phyloP scores from a whole-genome alignment of 2,888 invertebrate species.

The Eupithecia subfuscata region DNA sequence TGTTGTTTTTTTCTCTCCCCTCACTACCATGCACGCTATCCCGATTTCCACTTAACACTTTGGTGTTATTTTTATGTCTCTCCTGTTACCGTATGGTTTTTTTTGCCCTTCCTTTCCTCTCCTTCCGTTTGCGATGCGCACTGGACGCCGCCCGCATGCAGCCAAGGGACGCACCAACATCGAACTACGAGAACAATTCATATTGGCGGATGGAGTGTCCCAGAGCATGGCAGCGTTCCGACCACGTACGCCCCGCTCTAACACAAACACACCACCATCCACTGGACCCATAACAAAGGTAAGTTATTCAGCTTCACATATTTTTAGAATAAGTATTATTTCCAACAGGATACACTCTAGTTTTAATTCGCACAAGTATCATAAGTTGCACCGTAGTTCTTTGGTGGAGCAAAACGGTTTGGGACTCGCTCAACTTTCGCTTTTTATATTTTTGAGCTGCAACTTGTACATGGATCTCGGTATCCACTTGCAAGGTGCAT shows the following conservation, averaged over 20 bases:
- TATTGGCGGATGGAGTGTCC: constrained; percentile 98
- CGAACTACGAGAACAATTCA: constrained; percentile 99
- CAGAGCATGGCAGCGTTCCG: constrained; percentile 99
- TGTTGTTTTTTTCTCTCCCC: constrained; percentile 81
- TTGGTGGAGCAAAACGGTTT: constrained; percentile 81
- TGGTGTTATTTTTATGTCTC: constrained; percentile 72
- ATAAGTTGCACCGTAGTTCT: constrained; percentile 81
- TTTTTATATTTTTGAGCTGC: constrained; percentile 66
- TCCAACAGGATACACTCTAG: constrained; percentile 71
- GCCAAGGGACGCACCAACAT: constrained; percentile 99
- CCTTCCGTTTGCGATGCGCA: constrained; percentile 68
- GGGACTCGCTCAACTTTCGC: constrained; percentile 66
- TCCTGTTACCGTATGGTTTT: constrained; percentile 78
- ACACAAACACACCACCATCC: constrained; percentile 87
- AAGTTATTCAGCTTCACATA: constrained; percentile 66
- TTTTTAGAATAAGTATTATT: constrained; percentile 51
- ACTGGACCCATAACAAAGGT: constrained; percentile 99
- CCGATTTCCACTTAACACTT: constrained; percentile 71
- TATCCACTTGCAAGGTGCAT: constrained; percentile 79
- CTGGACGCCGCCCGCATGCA: constrained; percentile 86
- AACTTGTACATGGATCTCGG: constrained; percentile 75
- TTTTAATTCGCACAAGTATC: constrained; percentile 76
- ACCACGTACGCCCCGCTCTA: constrained; percentile 95
- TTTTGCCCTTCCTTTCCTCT: constrained; percentile 64
- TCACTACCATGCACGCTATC: constrained; percentile 80